phyloP scores from a whole-genome alignment of 2,113 vertebrate genomes.

The Pycnonotus jocosus region DNA sequence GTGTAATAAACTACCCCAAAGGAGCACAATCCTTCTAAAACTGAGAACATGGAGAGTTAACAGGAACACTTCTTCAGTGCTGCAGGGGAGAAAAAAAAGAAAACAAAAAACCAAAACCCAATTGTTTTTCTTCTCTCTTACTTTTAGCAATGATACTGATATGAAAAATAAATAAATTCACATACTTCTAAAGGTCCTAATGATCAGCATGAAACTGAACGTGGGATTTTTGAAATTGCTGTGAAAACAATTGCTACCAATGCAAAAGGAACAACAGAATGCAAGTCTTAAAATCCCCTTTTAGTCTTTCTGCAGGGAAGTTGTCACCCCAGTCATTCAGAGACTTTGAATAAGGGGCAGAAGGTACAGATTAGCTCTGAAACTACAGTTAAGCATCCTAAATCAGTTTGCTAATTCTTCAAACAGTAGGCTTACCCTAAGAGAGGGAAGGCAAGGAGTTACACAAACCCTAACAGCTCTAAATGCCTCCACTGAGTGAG shows the following conservation, averaged over 20 bases:
- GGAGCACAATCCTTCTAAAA: not conserved
- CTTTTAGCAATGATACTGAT: not conserved
- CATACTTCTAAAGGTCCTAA: not conserved
- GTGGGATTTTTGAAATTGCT: not conserved
- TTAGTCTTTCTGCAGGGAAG: not conserved
- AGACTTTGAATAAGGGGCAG: not conserved
- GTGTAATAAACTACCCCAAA: not conserved
- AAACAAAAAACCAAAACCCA: not conserved
- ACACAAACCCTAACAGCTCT: not conserved
- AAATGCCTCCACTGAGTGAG: not conserved
- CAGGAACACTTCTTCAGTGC: not conserved
- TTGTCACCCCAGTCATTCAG: not conserved
- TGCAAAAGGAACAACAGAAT: not conserved
- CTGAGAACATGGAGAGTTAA: not conserved
- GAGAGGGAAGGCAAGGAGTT: not conserved
- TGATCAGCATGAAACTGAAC: not conserved
- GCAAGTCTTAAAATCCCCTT: not conserved
- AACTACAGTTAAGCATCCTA: not conserved
- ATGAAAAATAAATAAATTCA: not conserved
- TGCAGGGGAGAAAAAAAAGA: rapidly evolving
- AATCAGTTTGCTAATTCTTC: not conserved
- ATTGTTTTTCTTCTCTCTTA: not conserved
- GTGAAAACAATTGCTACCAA: not conserved
- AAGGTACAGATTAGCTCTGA: not conserved
- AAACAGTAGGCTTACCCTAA: not conserved